Evolutionary conservation across 2,888 invertebrate genomes (phyloP), one percentile per base, ranked within the genome.

Genomic region (Cordilura impudica): DNA sequence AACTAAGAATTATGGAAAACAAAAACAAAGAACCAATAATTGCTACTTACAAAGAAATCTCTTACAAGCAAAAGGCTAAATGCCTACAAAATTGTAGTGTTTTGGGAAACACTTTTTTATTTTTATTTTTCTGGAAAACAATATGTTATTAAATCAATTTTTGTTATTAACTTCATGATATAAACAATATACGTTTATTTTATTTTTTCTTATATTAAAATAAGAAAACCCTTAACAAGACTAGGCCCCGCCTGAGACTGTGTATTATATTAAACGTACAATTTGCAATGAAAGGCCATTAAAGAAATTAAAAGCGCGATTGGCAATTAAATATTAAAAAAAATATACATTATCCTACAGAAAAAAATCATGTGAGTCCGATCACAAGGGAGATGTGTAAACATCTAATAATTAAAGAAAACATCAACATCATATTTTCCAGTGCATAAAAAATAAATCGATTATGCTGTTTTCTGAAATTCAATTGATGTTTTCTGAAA

Each of bases 291-390:
- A 45, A 67, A 56, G 4, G 4, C 45, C 45, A 56, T 31, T 45
- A 47, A 56, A 4, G 16, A 29, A 47, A 45, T 56, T 29, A 56
- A 56, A 21, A 21, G 39, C 14, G 8, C 21, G 21, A 58, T 39
- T 56, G 39, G 29, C 67, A 67, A 67, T 67, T 21, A 45, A 19
- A 54, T 23, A 53, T 16, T 5, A 45, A 47, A 65, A 39, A 39
- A 39, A 39, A n/a, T 4, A 39, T 39, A 39, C n/a, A 31, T 31
- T 10, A 31, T 31, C 2, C 31, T n/a, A n/a, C n/a, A n/a, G n/a
- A n/a, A n/a, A n/a, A n/a, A n/a, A n/a, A 31, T 31, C 35, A 39
- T 39, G 4, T n/a, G n/a, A n/a, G n/a, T n/a, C n/a, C n/a, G n/a
- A n/a, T n/a, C n/a, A n/a, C n/a, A n/a, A n/a, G n/a, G n/a, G n/a